Percentiles rank a stretch among this genome's conserved stretches.
These are phyloP conservation scores for Leguminivora glycinivorella DNA, from an alignment of 1,140 invertebrate genomes.

Conservation along the genomic window DNA sequence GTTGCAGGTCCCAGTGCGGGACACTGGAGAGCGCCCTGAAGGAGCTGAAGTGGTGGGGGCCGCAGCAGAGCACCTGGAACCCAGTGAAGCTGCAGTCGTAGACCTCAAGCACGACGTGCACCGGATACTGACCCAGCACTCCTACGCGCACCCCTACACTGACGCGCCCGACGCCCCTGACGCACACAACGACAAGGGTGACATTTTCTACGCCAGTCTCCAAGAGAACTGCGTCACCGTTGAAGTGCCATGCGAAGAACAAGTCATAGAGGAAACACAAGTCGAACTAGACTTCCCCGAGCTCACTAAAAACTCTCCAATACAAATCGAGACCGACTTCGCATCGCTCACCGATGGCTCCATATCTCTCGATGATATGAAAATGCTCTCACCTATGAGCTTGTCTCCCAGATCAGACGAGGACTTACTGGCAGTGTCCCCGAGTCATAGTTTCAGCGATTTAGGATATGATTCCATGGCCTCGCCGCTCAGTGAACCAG, in stretches of 20 bases:
- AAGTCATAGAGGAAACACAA: conserved; percentile 77
- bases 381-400: conserved; percentile 70
- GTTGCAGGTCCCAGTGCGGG: conserved; percentile 57
- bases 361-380: conserved; percentile 71
- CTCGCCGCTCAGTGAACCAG: conserved; percentile 76
- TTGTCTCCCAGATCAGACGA: conserved; percentile 69
- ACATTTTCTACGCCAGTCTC: conserved; percentile 84
- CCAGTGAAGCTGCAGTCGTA: conserved; percentile 81
- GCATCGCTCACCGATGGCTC: conserved; percentile 56
- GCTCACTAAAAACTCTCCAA: conserved; percentile 53
- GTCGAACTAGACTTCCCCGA: conserved; percentile 60
- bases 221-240: conserved; percentile 87
- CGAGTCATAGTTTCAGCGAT: conserved; percentile 70
- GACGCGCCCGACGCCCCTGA: conserved; percentile 52
- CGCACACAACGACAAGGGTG: conserved; percentile 70
- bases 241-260: conserved; percentile 82
- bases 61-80: conserved; percentile 89
- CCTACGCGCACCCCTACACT: conserved; percentile 77
- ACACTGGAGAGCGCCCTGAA: conserved; percentile 64
- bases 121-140: conserved; percentile 76
- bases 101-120: conserved; percentile 71
- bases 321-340: conserved; percentile 62
- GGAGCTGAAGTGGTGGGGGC: conserved; percentile 86
- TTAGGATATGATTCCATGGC: conserved; percentile 81
- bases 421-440: conserved; percentile 62